Evolutionary conservation across 2,113 vertebrate genomes (phyloP).

Genomic region (Baryphthengus martii): DNA sequence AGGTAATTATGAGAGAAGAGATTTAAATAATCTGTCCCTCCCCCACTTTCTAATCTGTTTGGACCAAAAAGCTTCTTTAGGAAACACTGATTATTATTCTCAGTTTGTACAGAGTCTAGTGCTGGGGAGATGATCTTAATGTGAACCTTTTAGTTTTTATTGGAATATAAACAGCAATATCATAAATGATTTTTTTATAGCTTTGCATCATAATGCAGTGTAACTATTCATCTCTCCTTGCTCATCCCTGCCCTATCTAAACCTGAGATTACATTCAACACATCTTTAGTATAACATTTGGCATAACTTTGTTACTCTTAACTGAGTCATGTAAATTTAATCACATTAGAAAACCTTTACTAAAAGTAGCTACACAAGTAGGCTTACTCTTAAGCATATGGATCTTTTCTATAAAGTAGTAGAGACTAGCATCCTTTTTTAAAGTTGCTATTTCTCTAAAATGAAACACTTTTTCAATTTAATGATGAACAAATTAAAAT

Average conservation of each 20-base stretch:
- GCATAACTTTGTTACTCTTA: background rate
- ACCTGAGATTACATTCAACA: background rate
- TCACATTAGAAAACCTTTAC: background rate
- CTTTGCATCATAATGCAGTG: background rate
- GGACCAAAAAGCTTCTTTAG: background rate
- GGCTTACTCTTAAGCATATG: background rate
- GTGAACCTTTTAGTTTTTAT: background rate
- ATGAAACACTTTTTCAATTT: background rate
- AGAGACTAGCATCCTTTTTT: background rate
- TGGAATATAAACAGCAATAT: background rate
- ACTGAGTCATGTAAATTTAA: background rate
- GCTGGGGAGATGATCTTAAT: background rate
- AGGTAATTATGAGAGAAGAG: background rate
- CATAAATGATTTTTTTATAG: background rate
- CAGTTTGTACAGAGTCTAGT: background rate
- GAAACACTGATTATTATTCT: background rate
- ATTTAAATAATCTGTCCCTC: conserved; percentile 2
- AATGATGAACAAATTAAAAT: background rate
- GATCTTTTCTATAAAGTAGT: background rate
- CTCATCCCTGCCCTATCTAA: background rate
- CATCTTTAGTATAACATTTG: background rate
- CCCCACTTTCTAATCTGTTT: background rate
- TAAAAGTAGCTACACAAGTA: background rate
- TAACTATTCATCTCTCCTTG: background rate
- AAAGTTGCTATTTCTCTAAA: background rate